Conservation (phyloP, 2,797 vertebrate genomes). For the Ceryle rudis region DNA sequence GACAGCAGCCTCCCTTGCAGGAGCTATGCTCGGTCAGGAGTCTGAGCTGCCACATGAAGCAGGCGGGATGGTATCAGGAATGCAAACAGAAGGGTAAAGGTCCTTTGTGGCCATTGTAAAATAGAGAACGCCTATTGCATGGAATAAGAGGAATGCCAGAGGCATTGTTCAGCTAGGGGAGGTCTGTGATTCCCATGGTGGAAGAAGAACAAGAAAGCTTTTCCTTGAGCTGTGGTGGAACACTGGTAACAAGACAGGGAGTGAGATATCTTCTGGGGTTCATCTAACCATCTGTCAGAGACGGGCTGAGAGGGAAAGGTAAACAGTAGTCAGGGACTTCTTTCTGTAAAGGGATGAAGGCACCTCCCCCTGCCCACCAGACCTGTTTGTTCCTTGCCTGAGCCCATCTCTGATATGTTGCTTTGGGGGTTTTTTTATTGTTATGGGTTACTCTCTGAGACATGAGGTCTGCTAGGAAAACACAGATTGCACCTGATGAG, state of each 20-base stretch:
- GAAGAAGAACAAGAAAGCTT: not conserved
- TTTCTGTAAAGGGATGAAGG: not conserved
- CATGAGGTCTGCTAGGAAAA: not conserved
- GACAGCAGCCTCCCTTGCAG: not conserved
- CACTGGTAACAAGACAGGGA: not conserved
- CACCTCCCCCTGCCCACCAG: too few relatives aligned
- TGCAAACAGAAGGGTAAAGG: not conserved
- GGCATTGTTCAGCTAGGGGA: not conserved
- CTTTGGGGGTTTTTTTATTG: not conserved
- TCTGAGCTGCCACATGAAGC: not conserved
- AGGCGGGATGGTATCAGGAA: not conserved
- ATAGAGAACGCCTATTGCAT: not conserved
- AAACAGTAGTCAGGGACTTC: not conserved
- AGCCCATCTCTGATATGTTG: not conserved
- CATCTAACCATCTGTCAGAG: rapidly evolving
- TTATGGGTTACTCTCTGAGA: not conserved
- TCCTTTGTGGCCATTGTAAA: not conserved
- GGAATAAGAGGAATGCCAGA: not conserved
- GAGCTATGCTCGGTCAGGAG: not conserved
- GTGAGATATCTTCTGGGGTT: not conserved
- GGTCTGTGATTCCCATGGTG: not conserved
- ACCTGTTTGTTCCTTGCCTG: not conserved
- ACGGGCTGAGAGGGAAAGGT: not conserved
- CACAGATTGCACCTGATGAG: not conserved
- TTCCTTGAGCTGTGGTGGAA: not conserved